These are phyloP conservation scores for Leucosticte australis DNA, from an alignment of 2,113 vertebrate species.

Conservation along the genomic window DNA sequence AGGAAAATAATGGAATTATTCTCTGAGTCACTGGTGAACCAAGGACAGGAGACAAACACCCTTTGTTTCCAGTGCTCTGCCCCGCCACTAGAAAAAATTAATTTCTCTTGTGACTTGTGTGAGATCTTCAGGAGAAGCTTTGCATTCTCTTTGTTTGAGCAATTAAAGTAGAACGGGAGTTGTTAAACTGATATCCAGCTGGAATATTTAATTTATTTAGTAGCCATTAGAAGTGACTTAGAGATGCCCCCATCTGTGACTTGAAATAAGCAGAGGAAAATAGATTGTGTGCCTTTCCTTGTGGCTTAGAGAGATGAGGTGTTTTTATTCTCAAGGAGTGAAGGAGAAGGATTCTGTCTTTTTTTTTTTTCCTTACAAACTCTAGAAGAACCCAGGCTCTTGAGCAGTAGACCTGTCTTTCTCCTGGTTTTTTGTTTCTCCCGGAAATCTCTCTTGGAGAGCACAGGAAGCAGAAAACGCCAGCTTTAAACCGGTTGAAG, in stretches of 20 bases:
- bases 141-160: background rate
- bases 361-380: background rate
- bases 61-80: background rate
- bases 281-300: background rate
- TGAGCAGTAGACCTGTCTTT: background rate
- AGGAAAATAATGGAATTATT: background rate
- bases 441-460: background rate
- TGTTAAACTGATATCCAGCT: background rate
- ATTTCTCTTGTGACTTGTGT: background rate
- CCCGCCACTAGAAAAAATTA: background rate
- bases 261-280: background rate
- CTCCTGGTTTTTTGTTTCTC: background rate
- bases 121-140: background rate
- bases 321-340: background rate
- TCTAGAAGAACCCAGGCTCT: background rate
- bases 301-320: background rate
- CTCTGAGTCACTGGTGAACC: background rate
- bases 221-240: background rate
- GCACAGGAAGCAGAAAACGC: background rate
- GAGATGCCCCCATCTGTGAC: background rate
- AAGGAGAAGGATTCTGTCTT: background rate
- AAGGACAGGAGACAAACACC: background rate
- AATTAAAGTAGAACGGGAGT: background rate
- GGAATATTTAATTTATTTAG: slow-evolving; percentile 7
- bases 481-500: background rate